Evolutionary conservation across 2,113 vertebrate species (phyloP).

Genomic region (Dasyprocta punctata): DNA sequence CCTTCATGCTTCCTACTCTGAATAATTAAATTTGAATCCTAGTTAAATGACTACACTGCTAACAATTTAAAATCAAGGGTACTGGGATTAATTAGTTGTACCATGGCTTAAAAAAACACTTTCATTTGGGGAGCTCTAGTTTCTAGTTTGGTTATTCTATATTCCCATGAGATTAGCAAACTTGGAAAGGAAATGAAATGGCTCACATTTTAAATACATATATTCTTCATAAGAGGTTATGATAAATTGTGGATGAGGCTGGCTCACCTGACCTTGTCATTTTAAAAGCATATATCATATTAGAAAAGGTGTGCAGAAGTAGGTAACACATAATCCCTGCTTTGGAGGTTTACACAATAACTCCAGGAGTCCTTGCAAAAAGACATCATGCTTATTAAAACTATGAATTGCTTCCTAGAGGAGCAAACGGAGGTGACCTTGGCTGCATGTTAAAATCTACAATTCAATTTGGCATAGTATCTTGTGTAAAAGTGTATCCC

Average conservation of each 20-base stretch:
- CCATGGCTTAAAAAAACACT: constrained; percentile 36
- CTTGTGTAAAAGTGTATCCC: constrained; percentile 74
- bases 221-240: constrained; percentile 52
- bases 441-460: constrained; percentile 57
- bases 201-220: constrained; percentile 59
- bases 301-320: constrained; percentile 55
- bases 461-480: constrained; percentile 75
- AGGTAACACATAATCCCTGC: constrained; percentile 30
- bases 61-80: constrained; percentile 7
- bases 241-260: constrained; percentile 51
- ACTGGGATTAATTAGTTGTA: constrained; percentile 54
- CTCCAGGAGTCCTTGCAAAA: constrained; percentile 52
- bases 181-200: constrained; percentile 73
- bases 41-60: constrained; percentile 33
- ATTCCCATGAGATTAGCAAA: constrained; percentile 70
- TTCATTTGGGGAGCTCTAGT: constrained; percentile 43
- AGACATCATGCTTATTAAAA: constrained; percentile 64
- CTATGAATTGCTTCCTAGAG: constrained; percentile 55
- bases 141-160: constrained; percentile 68
- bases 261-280: constrained; percentile 46
- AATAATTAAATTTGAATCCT: constrained; percentile 30
- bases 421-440: constrained; percentile 58
- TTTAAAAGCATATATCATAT: constrained; percentile 58
- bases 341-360: constrained; percentile 58
- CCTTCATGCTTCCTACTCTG: constrained; percentile 18